Evolutionary conservation across 2,888 invertebrate species (phyloP).

Genomic region (Machimus rusticus): DNA sequence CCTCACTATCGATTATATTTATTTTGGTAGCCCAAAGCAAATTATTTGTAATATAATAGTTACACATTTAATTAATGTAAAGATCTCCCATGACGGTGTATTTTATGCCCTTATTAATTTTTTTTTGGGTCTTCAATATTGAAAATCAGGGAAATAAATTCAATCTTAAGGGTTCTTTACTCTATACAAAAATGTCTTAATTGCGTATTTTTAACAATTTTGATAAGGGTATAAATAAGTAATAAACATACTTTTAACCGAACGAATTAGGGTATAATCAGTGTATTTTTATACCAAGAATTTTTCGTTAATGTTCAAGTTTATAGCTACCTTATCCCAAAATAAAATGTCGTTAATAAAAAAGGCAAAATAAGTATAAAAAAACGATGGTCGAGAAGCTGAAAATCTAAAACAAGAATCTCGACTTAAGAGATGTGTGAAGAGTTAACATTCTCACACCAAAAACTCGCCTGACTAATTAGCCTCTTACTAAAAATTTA

Average conservation of each 20-base stretch:
- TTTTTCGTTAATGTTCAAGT: neutral
- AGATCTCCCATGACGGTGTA: neutral
- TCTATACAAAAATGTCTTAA: no score
- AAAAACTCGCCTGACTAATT: neutral
- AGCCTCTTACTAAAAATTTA: neutral
- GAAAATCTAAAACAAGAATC: neutral
- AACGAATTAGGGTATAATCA: neutral
- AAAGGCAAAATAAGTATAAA: neutral
- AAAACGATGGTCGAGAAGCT: neutral
- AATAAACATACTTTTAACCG: neutral
- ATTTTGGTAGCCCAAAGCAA: neutral
- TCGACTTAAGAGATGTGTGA: neutral
- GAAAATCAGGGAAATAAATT: neutral
- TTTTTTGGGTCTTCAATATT: neutral
- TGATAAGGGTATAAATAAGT: neutral
- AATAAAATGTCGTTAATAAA: neutral
- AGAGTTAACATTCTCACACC: neutral
- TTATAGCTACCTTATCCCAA: neutral
- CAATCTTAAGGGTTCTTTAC: neutral
- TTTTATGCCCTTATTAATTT: no score
- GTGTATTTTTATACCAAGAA: neutral
- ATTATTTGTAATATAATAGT: neutral
- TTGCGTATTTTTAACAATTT: neutral
- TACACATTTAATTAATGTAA: neutral
- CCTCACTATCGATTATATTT: neutral